phyloP scores from a whole-genome alignment of 2,888 invertebrate species.

The Nineta flava region DNA sequence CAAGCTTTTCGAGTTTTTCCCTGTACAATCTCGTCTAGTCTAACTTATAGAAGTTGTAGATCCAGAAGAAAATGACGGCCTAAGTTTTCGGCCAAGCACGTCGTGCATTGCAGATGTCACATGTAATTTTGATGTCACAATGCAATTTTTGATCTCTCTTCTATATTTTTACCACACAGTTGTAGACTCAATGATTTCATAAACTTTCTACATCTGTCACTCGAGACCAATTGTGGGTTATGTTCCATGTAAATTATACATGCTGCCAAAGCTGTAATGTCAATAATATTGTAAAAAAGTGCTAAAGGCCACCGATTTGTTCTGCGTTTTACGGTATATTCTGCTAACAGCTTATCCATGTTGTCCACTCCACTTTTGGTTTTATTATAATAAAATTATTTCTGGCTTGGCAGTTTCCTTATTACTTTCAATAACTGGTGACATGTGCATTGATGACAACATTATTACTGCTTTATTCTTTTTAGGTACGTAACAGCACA shows the following conservation, averaged over 20 bases:
- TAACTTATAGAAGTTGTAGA: background rate
- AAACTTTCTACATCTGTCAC: background rate
- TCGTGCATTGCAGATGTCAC: background rate
- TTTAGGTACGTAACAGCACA: conserved; percentile 15
- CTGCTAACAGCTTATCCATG: background rate
- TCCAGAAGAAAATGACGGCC: background rate
- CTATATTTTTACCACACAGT: background rate
- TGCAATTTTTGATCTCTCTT: background rate
- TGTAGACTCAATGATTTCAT: background rate
- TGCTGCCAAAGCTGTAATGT: conserved; percentile 10
- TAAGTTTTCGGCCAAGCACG: background rate
- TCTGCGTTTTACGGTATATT: background rate
- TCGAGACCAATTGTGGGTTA: background rate
- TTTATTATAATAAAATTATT: background rate
- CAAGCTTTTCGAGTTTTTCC: background rate
- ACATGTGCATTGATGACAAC: conserved; percentile 15
- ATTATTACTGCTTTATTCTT: conserved; percentile 15
- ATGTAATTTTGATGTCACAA: background rate
- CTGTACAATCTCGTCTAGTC: background rate
- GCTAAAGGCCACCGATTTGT: background rate
- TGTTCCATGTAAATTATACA: background rate
- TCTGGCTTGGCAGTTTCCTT: conserved; percentile 6
- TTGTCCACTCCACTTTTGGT: background rate
- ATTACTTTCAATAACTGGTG: conserved; percentile 12
- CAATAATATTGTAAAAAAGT: conserved; percentile 9